Evolutionary conservation across 2,113 vertebrate species (phyloP), one percentile per base, ranked within the genome.

Genomic region (Puffinus mauretanicus): DNA sequence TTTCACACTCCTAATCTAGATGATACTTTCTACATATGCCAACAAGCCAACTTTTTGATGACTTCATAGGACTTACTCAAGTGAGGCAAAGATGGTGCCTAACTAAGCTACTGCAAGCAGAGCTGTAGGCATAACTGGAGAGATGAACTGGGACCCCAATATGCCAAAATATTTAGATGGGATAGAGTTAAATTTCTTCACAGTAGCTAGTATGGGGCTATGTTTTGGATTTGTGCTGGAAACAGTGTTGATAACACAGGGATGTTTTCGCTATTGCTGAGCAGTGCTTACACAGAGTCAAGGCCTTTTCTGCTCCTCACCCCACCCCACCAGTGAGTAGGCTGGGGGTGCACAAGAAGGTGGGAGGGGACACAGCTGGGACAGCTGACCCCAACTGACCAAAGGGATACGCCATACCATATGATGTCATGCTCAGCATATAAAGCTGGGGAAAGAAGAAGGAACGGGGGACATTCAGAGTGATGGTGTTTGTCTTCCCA

Each of bases 271-370:
- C 4, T 65, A 38, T 1, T 18, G 13, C 19, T 10, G 1, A 86
- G 54, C 36, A 78, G 21, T 4, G 40, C 27, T 51, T 55, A 12
- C 58, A 67, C 13, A 62, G 26, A 16, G 7, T 4, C 14, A 88
- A 47, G 75, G 51, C 22, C 16, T 84, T 27, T 47, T 21, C 46
- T 57, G 24, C 18, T 78, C 7, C 70, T 46, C 40, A 67, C 11
- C 3, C 17, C 6, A 9, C 4, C 3, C 30, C 30, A 64, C 10
- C 47, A 51, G n/a, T 0, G 1, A 64, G 16, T 2, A 11, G 17
- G 27, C 24, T 76, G 32, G 34, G 16, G n/a, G 19, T 13, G 10
- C 29, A 83, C 36, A 86, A 40, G 21, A n/a, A 47, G 6, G 0
- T 51, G 38, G 27, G 47, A 82, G 38, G 16, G 12, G 26, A 64